Evolutionary conservation across 1,140 invertebrate species (phyloP).

Genomic region (Samia ricini): DNA sequence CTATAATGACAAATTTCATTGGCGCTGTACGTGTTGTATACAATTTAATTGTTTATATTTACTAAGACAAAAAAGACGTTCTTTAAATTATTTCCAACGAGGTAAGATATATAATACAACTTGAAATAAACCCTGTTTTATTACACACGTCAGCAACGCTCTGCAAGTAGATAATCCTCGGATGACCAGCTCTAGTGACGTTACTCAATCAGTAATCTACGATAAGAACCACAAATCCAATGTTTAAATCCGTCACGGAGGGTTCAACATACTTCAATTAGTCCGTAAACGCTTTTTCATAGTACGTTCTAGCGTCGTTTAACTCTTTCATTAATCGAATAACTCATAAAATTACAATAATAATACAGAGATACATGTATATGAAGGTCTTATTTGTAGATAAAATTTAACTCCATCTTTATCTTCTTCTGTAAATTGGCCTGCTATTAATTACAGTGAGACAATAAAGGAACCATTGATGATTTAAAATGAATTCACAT

Average conservation of each 20-base stretch:
- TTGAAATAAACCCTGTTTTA: neutral
- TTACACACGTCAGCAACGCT: neutral
- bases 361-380: neutral
- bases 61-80: no score
- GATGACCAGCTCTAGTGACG: neutral
- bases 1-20: no score
- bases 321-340: neutral
- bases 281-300: conserved; percentile 2
- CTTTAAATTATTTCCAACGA: no score
- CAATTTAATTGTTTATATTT: no score
- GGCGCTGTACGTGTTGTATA: no score
- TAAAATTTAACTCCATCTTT: no score
- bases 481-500: no score
- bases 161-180: neutral
- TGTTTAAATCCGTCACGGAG: conserved; percentile 3
- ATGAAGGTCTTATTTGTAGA: no score
- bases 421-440: no score
- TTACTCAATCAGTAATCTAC: neutral
- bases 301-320: neutral
- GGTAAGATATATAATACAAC: neutral
- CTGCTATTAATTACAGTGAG: no score
- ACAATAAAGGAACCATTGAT: no score
- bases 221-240: conserved; percentile 7
- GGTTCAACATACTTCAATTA: conserved; percentile 20
- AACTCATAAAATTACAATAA: neutral